Base-by-base conservation (phyloP, 2,113 vertebrate species). In the Antennarius striatus region DNA sequence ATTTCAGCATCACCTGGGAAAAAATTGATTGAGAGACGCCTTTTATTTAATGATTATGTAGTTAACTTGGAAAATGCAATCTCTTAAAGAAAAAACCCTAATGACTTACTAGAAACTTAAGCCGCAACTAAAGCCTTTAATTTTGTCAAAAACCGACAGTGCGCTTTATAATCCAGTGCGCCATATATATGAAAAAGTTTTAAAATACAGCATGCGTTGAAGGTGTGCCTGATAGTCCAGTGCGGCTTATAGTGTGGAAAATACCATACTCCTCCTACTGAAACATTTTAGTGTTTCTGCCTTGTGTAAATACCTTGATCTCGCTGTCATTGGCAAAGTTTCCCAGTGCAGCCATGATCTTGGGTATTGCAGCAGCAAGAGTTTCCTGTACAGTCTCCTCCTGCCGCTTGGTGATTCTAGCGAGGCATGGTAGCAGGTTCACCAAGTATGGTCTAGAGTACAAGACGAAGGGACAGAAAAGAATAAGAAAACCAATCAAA, bases 311-410 rank as follows among this genome's bases (percentile, higher is more conserved):
- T 94, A 98, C 98, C 96, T 99, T 99, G 72, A 99, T 95, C 80
- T 99, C 98, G 75, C 92, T 93, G 77, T 99, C 98, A 0, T 99
- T 98, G 14, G 96, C 96, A 63, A 99, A 99, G 66, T 96, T 94
- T 76, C 98, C 97, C 5, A 99, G 94, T 0, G 96, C 90, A 49
- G 94, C 84, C 96, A 98, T 96, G 56, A 98, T 96, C 89, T 98
- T 99, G 70, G 97, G 97, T 59, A 98, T 89, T 10, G 97, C 95
- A 0, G 92, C 91, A 53, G 96, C 96, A 71, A 99, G 79, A 0
- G 97, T 98, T 88, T 99, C 98, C 68, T 99, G 98, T 3, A 99
- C 96, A 0, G 93, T 93, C 22, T 99, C 98, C 73, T 99, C 98
- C 0, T 96, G 92, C 4, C 98, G 93, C 89, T 95, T 98, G 69